phyloP scores from a whole-genome alignment of 2,113 vertebrate species.

The Echinops telfairi region DNA sequence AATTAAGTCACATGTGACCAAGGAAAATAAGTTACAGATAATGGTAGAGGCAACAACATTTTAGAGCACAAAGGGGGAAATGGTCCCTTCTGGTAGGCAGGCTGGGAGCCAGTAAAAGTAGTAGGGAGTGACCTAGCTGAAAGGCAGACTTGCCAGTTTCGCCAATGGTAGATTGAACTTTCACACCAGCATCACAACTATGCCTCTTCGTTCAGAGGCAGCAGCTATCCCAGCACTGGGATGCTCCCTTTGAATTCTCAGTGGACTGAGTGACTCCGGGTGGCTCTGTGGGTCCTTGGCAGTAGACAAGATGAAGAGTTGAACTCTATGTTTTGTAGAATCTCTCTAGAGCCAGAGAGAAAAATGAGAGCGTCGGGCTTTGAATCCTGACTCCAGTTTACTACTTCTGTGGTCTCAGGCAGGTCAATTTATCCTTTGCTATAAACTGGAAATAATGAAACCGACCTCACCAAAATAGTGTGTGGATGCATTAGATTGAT shows the following conservation, averaged over 20 bases:
- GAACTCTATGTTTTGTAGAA: neutral
- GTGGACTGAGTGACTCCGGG: neutral
- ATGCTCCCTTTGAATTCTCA: neutral
- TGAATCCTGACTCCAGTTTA: neutral
- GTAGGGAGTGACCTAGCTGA: neutral
- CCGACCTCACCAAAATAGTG: neutral
- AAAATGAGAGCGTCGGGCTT: neutral
- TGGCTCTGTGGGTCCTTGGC: neutral
- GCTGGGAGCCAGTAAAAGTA: neutral
- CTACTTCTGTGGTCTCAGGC: neutral
- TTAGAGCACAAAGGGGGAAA: neutral
- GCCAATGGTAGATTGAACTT: neutral
- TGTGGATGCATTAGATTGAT: no score
- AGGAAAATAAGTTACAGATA: neutral
- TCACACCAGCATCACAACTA: neutral
- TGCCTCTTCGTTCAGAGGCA: neutral
- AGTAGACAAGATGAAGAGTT: slow-evolving; percentile 13
- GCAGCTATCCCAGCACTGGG: neutral
- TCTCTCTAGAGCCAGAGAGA: slow-evolving; percentile 21
- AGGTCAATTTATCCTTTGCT: neutral
- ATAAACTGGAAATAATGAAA: slow-evolving; percentile 15
- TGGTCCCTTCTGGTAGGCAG: neutral
- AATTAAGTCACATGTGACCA: neutral
- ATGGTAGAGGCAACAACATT: neutral
- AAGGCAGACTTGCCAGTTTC: neutral